A percentile compares a stretch with the other conserved stretches of the same genome.
Conservation (phyloP, 2,888 invertebrate species). For the Polyploca ridens region DNA sequence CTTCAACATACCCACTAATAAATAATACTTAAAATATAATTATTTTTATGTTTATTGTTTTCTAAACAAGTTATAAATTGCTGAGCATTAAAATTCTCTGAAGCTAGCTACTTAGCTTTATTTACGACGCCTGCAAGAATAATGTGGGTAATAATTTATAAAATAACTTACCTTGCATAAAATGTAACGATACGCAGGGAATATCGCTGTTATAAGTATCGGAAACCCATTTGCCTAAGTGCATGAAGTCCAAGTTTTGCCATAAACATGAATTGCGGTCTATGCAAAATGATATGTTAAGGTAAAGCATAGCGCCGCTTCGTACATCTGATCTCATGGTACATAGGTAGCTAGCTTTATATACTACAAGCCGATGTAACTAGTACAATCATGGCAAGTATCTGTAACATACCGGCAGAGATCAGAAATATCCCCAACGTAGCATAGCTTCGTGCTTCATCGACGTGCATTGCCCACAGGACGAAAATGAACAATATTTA, state of each 20-base stretch:
- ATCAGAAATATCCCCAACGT: conserved; percentile 43
- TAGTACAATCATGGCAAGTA: conserved; percentile 10
- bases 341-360: not conserved
- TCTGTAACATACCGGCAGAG: conserved; percentile 41
- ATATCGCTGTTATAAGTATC: conserved; percentile 79
- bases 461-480: conserved; percentile 69
- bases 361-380: not conserved
- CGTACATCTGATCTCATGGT: conserved; percentile 21
- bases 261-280: conserved; percentile 82
- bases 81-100: conserved; percentile 24
- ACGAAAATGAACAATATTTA: conserved; percentile 80
- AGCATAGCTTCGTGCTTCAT: conserved; percentile 57
- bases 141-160: conserved; percentile 64
- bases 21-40: not conserved
- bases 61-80: not conserved
- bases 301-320: conserved; percentile 59
- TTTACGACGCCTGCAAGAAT: conserved; percentile 43
- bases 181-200: conserved; percentile 67
- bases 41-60: not conserved
- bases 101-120: conserved; percentile 30
- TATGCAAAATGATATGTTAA: conserved; percentile 79
- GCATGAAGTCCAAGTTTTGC: conserved; percentile 81
- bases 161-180: conserved; percentile 64
- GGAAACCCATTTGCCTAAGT: conserved; percentile 83
- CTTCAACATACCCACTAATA: not conserved